phyloP scores from a whole-genome alignment of 2,888 invertebrate genomes.

The Stramonita haemastoma region DNA sequence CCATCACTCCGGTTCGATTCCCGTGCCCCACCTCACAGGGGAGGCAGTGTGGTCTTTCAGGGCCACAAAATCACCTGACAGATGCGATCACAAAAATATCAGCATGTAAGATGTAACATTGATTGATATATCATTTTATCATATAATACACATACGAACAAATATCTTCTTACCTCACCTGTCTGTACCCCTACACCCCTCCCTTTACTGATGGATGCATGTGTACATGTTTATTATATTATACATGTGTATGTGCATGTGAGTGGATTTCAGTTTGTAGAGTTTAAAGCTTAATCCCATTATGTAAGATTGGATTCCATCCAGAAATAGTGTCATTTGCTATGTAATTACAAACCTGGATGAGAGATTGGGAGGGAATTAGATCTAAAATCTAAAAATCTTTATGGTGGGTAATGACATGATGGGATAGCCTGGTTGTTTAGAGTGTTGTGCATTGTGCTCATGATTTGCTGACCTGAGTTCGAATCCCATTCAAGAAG shows the following conservation, averaged over 20 bases:
- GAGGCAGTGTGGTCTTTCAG: slow-evolving; percentile 30
- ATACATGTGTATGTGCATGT: background rate
- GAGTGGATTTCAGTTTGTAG: background rate
- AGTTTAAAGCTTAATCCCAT: too few relatives aligned
- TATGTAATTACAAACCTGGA: too few relatives aligned
- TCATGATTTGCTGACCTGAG: too few relatives aligned
- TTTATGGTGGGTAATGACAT: too few relatives aligned
- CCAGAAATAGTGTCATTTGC: background rate
- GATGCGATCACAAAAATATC: slow-evolving; percentile 39
- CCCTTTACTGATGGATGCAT: background rate
- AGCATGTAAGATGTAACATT: slow-evolving; percentile 38
- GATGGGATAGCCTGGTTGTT: too few relatives aligned
- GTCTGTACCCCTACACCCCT: too few relatives aligned
- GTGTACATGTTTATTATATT: background rate
- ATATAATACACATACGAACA: background rate
- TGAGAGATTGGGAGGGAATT: too few relatives aligned
- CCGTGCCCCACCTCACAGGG: slow-evolving; percentile 32
- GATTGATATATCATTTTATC: too few relatives aligned
- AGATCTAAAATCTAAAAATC: too few relatives aligned
- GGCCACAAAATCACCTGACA: background rate
- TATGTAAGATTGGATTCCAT: background rate
- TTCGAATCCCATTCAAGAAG: too few relatives aligned
- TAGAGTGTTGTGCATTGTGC: too few relatives aligned
- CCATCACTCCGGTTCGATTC: slow-evolving; percentile 43
- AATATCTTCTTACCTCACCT: background rate